These are phyloP conservation scores for Alsophila aescularia DNA, from an alignment of 2,888 invertebrate genomes.

Conservation along the genomic window DNA sequence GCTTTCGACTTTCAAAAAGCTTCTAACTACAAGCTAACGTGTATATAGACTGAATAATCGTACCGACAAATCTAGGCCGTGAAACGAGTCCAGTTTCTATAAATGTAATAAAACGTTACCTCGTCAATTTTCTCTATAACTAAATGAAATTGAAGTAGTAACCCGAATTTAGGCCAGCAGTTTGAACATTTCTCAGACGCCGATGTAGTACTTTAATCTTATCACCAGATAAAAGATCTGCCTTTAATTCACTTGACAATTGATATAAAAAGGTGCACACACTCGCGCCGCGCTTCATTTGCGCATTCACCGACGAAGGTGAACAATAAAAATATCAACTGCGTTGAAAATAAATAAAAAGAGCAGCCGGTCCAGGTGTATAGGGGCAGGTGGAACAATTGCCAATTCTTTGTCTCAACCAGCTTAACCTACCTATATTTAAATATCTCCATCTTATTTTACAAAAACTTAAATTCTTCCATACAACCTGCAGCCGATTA, in stretches of 20 bases:
- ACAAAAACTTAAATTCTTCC: constrained; percentile 35
- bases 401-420: constrained; percentile 82
- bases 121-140: background rate
- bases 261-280: constrained; percentile 54
- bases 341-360: constrained; percentile 82
- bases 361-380: constrained; percentile 80
- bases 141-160: constrained; percentile 1
- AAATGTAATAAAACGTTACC: background rate
- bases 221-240: constrained; percentile 41
- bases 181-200: constrained; percentile 18
- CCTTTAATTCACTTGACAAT: constrained; percentile 48
- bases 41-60: too few relatives aligned
- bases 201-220: constrained; percentile 38
- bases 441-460: constrained; percentile 70
- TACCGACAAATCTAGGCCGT: background rate
- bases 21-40: too few relatives aligned
- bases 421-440: constrained; percentile 68
- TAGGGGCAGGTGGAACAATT: constrained; percentile 83
- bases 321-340: constrained; percentile 81
- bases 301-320: constrained; percentile 65
- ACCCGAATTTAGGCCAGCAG: constrained; percentile 10
- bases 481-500: constrained; percentile 21
- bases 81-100: background rate
- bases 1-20: too few relatives aligned
- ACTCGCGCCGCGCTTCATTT: constrained; percentile 58